Evolutionary conservation across 2,888 invertebrate species (phyloP).

Genomic region (Lamellibrachia satsuma): DNA sequence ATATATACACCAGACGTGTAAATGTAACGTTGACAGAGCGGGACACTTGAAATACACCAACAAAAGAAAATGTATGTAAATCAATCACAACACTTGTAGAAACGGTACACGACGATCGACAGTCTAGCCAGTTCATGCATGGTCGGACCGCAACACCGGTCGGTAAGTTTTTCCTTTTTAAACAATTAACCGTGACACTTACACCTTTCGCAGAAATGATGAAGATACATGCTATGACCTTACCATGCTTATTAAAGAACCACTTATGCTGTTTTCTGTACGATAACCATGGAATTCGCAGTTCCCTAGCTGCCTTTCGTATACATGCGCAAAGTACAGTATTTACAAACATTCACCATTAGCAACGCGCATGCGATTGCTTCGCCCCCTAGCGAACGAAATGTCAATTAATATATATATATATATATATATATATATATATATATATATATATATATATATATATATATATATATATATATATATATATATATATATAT

Average conservation of each 20-base stretch:
- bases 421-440: conserved; percentile 25
- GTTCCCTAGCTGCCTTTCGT: background rate
- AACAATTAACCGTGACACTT: background rate
- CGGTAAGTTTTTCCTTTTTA: background rate
- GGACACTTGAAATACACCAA: background rate
- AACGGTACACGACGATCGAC: background rate
- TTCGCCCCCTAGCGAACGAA: background rate
- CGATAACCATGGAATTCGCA: background rate
- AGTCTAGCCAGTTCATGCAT: background rate
- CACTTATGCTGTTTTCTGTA: background rate
- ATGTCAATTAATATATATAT: conserved; percentile 13
- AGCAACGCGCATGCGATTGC: conserved; percentile 12
- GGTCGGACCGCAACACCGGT: background rate
- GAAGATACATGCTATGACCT: background rate
- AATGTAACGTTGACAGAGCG: too few species aligned
- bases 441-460: background rate
- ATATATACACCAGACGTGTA: background rate
- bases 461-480: background rate
- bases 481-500: background rate
- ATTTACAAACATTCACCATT: conserved; percentile 17
- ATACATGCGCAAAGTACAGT: background rate
- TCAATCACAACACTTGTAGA: background rate
- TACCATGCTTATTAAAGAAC: background rate
- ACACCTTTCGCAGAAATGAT: background rate
- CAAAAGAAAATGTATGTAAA: background rate